phyloP scores from a whole-genome alignment of 92 coral and sea anemone genomes.

The Anthopleura xanthogrammica region DNA sequence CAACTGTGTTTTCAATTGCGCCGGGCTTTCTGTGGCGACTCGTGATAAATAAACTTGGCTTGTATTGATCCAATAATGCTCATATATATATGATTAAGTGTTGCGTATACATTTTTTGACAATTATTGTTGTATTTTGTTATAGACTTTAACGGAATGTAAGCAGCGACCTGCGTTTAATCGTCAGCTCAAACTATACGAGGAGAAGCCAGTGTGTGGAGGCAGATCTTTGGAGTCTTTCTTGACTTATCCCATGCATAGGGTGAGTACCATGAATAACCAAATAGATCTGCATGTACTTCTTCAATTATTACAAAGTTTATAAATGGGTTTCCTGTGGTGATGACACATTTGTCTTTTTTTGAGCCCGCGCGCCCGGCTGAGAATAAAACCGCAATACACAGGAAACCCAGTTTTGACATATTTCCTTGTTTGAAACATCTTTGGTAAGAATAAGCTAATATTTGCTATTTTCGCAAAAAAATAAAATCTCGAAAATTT shows the following conservation, averaged over 20 bases:
- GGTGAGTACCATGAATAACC: slow-evolving; percentile 44
- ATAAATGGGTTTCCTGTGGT: neutral
- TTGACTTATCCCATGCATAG: slow-evolving; percentile 94
- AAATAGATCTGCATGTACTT: neutral
- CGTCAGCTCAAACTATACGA: slow-evolving; percentile 84
- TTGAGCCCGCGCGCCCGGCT: too few species aligned
- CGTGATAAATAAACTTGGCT: too few species aligned
- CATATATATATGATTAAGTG: neutral
- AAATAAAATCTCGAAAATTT: too few species aligned
- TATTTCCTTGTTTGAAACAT: too few species aligned
- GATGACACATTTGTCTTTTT: neutral
- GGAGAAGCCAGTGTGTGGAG: slow-evolving; percentile 79
- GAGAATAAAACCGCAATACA: too few species aligned
- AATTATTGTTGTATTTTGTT: neutral
- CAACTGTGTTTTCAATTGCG: too few species aligned
- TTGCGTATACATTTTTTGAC: too few species aligned
- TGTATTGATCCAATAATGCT: neutral
- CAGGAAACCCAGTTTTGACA: neutral
- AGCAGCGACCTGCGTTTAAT: slow-evolving; percentile 80
- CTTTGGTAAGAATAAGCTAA: too few species aligned
- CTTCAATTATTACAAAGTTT: neutral
- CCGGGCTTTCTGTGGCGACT: too few species aligned
- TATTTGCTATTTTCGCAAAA: too few species aligned
- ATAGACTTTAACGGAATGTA: slow-evolving; percentile 93
- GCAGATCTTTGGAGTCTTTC: slow-evolving; percentile 81